A percentile compares a stretch with the other conserved stretches of the same genome.
Evolutionary conservation across 2,797 vertebrate genomes (phyloP).

Genomic region (Rhynchotus rufescens): DNA sequence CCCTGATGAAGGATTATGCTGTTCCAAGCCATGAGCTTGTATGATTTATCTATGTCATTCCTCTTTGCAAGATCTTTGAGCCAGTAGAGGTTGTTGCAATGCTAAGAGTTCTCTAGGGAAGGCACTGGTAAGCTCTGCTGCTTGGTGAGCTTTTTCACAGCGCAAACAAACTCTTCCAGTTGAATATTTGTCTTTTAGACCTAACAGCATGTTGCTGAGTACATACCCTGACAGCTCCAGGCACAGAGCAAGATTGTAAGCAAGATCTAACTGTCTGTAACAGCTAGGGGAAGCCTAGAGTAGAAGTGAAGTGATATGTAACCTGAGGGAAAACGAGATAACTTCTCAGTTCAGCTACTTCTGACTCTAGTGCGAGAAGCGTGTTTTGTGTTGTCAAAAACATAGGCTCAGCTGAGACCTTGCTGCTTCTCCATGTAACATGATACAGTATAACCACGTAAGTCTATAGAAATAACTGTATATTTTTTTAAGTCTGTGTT

Average conservation of each 20-base stretch:
- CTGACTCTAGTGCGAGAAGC: not conserved
- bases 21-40: not conserved
- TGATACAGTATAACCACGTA: not conserved
- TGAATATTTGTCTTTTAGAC: not conserved
- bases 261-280: constrained; percentile 6
- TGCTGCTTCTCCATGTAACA: not conserved
- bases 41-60: not conserved
- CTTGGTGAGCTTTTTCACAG: not conserved
- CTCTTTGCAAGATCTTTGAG: not conserved
- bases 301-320: not conserved
- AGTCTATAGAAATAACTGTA: not conserved
- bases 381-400: not conserved
- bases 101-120: not conserved
- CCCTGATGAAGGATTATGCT: not conserved
- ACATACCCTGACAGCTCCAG: not conserved
- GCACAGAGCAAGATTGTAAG: not conserved
- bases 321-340: not conserved
- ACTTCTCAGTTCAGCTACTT: not conserved
- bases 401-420: not conserved
- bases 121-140: not conserved
- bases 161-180: not conserved
- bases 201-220: not conserved
- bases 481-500: not conserved
- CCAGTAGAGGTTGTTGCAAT: no score
- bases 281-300: not conserved